Base-by-base conservation (phyloP, 1,140 invertebrate species). In the Microplitis demolitor region DNA sequence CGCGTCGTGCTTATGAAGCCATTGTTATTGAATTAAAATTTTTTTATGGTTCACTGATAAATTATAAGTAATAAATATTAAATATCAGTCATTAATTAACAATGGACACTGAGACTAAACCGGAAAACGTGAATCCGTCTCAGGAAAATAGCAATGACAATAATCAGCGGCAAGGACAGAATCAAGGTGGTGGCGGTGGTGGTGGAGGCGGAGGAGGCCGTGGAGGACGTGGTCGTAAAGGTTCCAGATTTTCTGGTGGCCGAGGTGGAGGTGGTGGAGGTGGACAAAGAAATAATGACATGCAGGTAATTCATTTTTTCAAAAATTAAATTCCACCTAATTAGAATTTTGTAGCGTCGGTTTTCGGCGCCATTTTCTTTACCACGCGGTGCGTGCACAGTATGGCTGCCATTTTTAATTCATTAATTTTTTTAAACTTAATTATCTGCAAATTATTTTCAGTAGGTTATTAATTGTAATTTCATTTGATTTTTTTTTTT, bases 141-240 rank as follows among this genome's bases (percentile, higher is more conserved):
- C 71, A 69, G 1, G 83, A 86, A 11, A 84, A 78, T 11, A 82
- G 74, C 34, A 80, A 80, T 11, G 81, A 85, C 1, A 81, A 80
- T 66, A 79, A 81, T 58, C 63, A 64, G 33, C 67, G 74, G 31
- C 56, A 50, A 1, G 73, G 72, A 3, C 75, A 78, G 6, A 68
- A 74, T 6, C 72, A 74, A 24, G 73, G 77, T 11, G 74, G 79
- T 3, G 74, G 76, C 31, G 73, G 78, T 4, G 75, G 76, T 3
- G 77, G 78, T 14, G 78, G 77, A 1, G 78, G 79, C 31, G 74
- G 64, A 67, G 75, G 77, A 76, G 76, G 74, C 60, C 56, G 66
- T 39, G 73, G 63, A 39, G 60, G 66, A 54, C 73, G 73, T 24
- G 69, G 71, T 50, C 11, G 60, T 11, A 75, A 69, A 69, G 62